A percentile compares a stretch with the other conserved stretches of the same genome.
Evolutionary conservation across 2,113 vertebrate genomes (phyloP).

Genomic region (Myotis brandtii): DNA sequence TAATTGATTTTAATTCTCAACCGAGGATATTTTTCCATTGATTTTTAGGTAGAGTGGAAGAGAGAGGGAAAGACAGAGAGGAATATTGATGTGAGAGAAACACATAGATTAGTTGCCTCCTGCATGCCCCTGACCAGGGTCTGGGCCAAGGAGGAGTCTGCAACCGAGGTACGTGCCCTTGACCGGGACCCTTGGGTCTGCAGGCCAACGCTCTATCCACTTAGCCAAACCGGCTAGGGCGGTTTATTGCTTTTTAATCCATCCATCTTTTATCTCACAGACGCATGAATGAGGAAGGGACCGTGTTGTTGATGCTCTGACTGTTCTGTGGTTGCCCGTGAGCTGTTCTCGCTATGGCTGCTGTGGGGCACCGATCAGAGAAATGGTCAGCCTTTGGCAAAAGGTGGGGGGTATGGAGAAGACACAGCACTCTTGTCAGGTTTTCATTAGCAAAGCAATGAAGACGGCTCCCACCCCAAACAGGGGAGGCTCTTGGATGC

Average conservation of each 20-base stretch:
- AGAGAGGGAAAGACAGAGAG: no score
- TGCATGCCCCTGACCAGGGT: no score
- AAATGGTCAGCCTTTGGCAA: background rate
- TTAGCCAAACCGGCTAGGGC: no score
- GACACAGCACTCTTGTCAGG: background rate
- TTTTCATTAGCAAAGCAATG: background rate
- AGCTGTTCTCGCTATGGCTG: background rate
- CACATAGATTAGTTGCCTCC: no score
- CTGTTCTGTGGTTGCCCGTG: background rate
- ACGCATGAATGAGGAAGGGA: background rate
- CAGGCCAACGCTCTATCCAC: no score
- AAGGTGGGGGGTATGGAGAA: background rate
- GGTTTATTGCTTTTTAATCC: background rate
- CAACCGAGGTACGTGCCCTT: no score
- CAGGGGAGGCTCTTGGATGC: background rate
- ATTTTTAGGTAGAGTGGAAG: no score
- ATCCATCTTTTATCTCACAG: background rate
- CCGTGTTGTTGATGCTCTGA: background rate
- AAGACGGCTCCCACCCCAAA: background rate
- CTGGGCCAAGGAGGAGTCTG: no score
- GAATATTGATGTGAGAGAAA: no score
- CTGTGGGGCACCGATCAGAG: background rate
- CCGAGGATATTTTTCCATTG: no score
- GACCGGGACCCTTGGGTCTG: no score
- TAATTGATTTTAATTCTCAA: no score